Percentiles rank a stretch among this genome's conserved stretches.
phyloP scores from a whole-genome alignment of 2,888 invertebrate genomes.

The Caenorhabditis wallacei region DNA sequence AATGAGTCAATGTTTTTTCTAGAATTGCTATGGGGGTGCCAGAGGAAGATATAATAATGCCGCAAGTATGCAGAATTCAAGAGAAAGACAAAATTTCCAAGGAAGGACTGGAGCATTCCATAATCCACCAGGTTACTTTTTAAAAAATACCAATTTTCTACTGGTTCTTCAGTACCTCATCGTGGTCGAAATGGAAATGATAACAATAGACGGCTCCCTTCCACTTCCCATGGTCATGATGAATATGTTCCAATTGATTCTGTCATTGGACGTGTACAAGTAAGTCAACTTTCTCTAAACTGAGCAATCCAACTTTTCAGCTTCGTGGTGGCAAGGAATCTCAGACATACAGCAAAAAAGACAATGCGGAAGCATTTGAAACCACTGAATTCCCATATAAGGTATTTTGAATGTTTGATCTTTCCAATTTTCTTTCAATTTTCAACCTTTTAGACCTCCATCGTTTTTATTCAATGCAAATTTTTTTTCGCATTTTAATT shows the following conservation, averaged over 20 bases:
- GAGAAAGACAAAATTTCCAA: conserved; percentile 21
- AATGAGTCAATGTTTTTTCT: neutral
- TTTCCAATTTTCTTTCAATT: neutral
- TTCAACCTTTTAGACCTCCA: conserved; percentile 4
- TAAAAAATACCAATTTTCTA: too few species aligned
- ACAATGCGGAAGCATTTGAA: conserved; percentile 64
- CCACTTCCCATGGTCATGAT: conserved; percentile 38
- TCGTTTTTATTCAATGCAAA: conserved; percentile 25
- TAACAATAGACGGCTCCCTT: conserved; percentile 4
- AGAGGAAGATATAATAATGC: conserved; percentile 34
- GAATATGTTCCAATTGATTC: conserved; percentile 65
- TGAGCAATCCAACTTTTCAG: neutral
- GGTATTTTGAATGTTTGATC: conserved; percentile 27
- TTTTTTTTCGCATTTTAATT: conserved; percentile 21
- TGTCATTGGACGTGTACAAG: conserved; percentile 64
- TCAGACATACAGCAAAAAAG: conserved; percentile 63
- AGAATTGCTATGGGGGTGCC: conserved; percentile 43
- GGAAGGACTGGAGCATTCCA: conserved; percentile 31
- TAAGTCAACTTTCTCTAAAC: neutral
- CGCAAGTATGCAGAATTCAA: conserved; percentile 30
- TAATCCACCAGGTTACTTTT: conserved; percentile 3
- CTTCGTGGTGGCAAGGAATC: conserved; percentile 35
- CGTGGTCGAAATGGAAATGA: conserved; percentile 8
- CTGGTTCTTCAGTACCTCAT: conserved; percentile 11
- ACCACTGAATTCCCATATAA: conserved; percentile 71